Evolutionary conservation across 1,140 invertebrate genomes (phyloP), one percentile per base, ranked within the genome.

Genomic region (Doryteuthis pealeii): DNA sequence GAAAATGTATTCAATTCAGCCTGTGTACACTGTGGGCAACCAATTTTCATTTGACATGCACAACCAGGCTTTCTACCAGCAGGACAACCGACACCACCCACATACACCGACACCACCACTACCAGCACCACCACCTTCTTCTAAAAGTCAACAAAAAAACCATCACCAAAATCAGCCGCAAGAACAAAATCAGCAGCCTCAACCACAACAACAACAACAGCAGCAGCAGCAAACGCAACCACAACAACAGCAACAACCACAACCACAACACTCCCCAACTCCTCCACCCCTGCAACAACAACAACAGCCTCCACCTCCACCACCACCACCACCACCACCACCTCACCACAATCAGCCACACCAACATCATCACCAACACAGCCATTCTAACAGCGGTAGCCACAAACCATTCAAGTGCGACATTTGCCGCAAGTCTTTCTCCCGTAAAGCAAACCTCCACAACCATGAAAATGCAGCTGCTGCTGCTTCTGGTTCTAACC

Each of bases 391-490:
- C 18, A 22, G 54, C 26, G 18, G 54, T 62, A n/a, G 22, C 18
- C 22, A 62, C 18, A 77, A 73, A 62, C 78, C 79, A 35, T 79
- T 70, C 31, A 74, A 74, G 30, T 81, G 80, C 75, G 69, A 72
- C 26, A 62, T 72, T 14, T 81, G 80, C 74, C 70, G 69, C 32
- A 81, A 76, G 70, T 58, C 70, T n/a, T 80, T 80, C 65, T 73
- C 71, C 1, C 45, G 69, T 18, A 71, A 65, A n/a, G 71, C 71
- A 18, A 71, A 77, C 45, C 68, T 81, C 30, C 62, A 71, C 40
- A 96, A 86, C 96, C 96, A 5, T 95, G 32, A 58, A 54, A 35
- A 10, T 76, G 77, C 43, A 22, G 35, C 15, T n/a, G 72, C 6
- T 74, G 77, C 73, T 62, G 30, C 18, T 76, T 76, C 43, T 72